phyloP scores from a whole-genome alignment of 2,888 invertebrate species.

The Drosophila tanythrix region DNA sequence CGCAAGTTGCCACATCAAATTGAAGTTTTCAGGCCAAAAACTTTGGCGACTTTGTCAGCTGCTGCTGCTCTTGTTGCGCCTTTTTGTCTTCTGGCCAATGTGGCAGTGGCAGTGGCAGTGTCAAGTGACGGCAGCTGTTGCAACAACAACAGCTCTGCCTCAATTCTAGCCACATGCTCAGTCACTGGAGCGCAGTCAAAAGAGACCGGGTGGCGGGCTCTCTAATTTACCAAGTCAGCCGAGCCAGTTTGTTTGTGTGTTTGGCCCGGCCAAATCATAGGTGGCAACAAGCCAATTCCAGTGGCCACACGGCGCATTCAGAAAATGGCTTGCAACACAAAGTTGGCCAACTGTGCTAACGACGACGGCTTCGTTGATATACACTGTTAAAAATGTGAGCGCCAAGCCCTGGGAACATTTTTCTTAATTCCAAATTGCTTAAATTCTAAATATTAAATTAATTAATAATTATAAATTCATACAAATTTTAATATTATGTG shows the following conservation, averaged over 20 bases:
- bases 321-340: background rate
- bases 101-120: constrained; percentile 35
- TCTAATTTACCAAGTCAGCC: constrained; percentile 31
- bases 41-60: constrained; percentile 45
- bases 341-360: background rate
- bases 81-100: constrained; percentile 12
- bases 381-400: background rate
- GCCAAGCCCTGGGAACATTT: background rate
- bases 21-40: constrained; percentile 53
- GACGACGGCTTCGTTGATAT: background rate
- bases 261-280: background rate
- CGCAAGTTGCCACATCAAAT: constrained; percentile 57
- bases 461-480: background rate
- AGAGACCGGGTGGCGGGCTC: constrained; percentile 16
- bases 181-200: constrained; percentile 16
- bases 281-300: constrained; percentile 1
- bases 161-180: constrained; percentile 12
- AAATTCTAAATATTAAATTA: background rate
- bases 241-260: background rate
- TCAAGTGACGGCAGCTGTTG: constrained; percentile 62
- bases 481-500: background rate
- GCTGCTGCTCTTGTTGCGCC: constrained; percentile 4
- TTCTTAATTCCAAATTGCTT: background rate
- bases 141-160: constrained; percentile 26
- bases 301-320: constrained; percentile 15